A percentile compares a stretch with the other conserved stretches of the same genome.
These are phyloP conservation scores for Standfussiana lucernea DNA, from an alignment of 2,888 invertebrate genomes.

Conservation along the genomic window DNA sequence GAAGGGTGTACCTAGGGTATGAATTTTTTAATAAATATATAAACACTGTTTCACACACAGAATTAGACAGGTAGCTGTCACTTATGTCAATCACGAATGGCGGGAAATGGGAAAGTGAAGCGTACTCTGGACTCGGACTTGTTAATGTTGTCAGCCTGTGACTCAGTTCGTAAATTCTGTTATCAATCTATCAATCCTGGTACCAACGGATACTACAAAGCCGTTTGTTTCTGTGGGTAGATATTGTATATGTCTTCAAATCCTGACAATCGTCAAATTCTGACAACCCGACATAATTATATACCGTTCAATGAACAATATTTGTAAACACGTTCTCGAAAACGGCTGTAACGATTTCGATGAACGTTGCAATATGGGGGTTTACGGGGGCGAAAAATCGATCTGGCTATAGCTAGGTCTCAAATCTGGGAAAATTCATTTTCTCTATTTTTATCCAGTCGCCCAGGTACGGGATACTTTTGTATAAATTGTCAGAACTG, in stretches of 20 bases:
- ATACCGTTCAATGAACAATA: neutral
- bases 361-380: neutral
- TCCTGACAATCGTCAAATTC: no score
- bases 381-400: neutral
- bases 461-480: no score
- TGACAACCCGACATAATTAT: no score
- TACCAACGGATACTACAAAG: neutral
- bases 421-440: neutral
- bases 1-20: neutral
- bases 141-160: neutral
- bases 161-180: neutral
- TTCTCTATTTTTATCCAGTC: neutral
- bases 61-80: neutral
- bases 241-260: no score
- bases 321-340: neutral
- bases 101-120: neutral
- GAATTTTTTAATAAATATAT: neutral
- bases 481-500: neutral
- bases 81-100: neutral
- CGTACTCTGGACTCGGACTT: neutral
- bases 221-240: neutral
- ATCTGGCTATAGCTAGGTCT: neutral
- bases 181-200: neutral
- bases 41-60: neutral
- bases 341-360: neutral